Evolutionary conservation across 1,140 invertebrate species (phyloP).

Genomic region (Paraescarpia echinospica): DNA sequence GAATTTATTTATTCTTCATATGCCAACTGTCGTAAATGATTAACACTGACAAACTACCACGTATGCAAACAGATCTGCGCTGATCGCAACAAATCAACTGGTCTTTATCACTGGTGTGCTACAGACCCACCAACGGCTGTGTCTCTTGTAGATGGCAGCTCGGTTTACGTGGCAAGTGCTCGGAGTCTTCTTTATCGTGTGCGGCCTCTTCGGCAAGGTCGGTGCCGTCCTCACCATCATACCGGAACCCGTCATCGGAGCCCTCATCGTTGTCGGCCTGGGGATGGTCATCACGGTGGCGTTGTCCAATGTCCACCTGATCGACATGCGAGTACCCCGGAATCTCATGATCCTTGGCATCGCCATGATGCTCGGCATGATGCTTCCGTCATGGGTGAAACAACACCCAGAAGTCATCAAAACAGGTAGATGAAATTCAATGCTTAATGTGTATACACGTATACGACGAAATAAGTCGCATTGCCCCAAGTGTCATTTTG

Average conservation of each 20-base stretch:
- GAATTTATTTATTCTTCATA: too few species aligned
- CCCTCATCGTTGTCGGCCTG: neutral
- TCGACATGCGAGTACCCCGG: slow-evolving; percentile 22
- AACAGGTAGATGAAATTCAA: slow-evolving; percentile 14
- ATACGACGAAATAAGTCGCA: too few species aligned
- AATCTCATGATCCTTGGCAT: slow-evolving; percentile 29
- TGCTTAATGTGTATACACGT: neutral
- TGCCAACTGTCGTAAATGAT: too few species aligned
- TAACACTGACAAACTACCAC: too few species aligned
- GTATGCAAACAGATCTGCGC: too few species aligned
- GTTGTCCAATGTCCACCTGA: slow-evolving; percentile 25
- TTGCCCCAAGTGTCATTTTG: too few species aligned
- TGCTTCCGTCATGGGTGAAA: slow-evolving; percentile 24
- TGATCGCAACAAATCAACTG: too few species aligned
- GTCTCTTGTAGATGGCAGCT: slow-evolving; percentile 7
- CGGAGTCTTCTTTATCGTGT: slow-evolving; percentile 71
- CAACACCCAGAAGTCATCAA: neutral
- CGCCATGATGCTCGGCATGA: slow-evolving; percentile 26
- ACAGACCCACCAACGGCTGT: neutral
- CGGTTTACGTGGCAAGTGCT: slow-evolving; percentile 65
- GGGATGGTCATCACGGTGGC: slow-evolving; percentile 24
- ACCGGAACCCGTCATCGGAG: slow-evolving; percentile 78
- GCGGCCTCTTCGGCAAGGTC: slow-evolving; percentile 71
- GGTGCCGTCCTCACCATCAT: slow-evolving; percentile 85
- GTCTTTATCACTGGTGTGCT: neutral